phyloP scores from a whole-genome alignment of 1,140 invertebrate genomes.

The Cheumatopsyche charites region DNA sequence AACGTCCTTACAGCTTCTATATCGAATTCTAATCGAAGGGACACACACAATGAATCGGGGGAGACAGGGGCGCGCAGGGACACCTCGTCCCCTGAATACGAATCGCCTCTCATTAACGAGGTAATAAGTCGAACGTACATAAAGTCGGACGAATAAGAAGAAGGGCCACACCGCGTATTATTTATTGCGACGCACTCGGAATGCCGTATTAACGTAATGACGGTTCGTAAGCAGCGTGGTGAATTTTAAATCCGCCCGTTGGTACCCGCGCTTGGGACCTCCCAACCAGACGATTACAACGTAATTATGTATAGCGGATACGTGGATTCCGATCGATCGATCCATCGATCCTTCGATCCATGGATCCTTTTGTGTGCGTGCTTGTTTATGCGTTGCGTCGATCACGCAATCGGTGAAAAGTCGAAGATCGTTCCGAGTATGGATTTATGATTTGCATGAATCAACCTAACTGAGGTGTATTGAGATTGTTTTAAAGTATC shows the following conservation, averaged over 20 bases:
- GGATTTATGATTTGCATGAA: too few relatives aligned
- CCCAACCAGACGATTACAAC: conserved; percentile 26
- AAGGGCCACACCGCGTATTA: conserved; percentile 33
- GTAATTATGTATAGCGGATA: conserved; percentile 23
- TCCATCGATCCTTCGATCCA: neutral
- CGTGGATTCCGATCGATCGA: conserved; percentile 27
- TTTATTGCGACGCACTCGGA: conserved; percentile 23
- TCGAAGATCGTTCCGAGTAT: too few relatives aligned
- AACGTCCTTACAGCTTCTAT: too few relatives aligned
- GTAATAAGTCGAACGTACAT: conserved; percentile 6
- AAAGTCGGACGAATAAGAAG: conserved; percentile 17
- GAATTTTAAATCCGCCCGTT: conserved; percentile 28
- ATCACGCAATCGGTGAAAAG: too few relatives aligned
- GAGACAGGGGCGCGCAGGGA: neutral
- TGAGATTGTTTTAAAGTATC: too few relatives aligned
- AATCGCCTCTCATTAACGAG: conserved; percentile 20
- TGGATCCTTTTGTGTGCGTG: neutral
- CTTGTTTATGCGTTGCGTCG: neutral
- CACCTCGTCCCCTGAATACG: conserved; percentile 9
- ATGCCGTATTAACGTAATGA: conserved; percentile 29
- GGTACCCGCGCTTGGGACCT: neutral
- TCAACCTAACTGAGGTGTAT: too few relatives aligned
- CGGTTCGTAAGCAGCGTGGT: conserved; percentile 27
- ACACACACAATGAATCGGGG: conserved; percentile 8
- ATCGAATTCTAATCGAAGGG: neutral